Conservation (phyloP, 2,113 vertebrate species). For the Labeo catla region DNA sequence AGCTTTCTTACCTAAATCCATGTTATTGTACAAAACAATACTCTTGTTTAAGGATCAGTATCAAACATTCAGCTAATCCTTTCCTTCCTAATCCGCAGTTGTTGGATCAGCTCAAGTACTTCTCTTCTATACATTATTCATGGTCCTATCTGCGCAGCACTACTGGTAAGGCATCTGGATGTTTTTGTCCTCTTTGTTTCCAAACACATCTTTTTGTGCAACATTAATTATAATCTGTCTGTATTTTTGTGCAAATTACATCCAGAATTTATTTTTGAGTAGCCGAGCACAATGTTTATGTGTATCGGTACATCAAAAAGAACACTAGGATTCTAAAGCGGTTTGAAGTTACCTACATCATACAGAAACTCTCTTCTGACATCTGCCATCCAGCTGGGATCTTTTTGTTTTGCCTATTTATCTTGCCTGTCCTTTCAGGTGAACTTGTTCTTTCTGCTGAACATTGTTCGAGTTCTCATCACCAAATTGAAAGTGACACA, state of each 20-base stretch:
- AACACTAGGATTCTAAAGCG: background rate
- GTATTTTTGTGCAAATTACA: background rate
- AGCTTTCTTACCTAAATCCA: slow-evolving; percentile 30
- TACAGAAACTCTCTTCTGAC: background rate
- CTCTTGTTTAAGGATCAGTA: slow-evolving; percentile 15
- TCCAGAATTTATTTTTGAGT: background rate
- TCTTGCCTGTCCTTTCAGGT: slow-evolving; percentile 77
- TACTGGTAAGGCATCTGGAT: slow-evolving; percentile 81
- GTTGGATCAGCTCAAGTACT: slow-evolving; percentile 97
- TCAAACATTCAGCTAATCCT: slow-evolving; percentile 26
- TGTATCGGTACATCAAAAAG: slow-evolving; percentile 6
- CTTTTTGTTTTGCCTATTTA: background rate
- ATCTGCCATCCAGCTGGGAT: slow-evolving; percentile 22
- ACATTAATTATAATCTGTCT: slow-evolving; percentile 7
- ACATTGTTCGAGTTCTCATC: slow-evolving; percentile 96
- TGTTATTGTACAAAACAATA: slow-evolving; percentile 3
- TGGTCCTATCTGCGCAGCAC: slow-evolving; percentile 94
- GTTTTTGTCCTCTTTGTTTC: background rate
- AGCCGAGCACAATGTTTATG: background rate
- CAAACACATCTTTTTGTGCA: slow-evolving; percentile 8
- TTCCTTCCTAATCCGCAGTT: slow-evolving; percentile 74
- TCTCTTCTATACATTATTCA: slow-evolving; percentile 97
- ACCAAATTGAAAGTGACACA: slow-evolving; percentile 98
- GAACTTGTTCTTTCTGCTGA: slow-evolving; percentile 95
- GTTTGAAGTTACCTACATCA: background rate